Evolutionary conservation across 2,113 vertebrate genomes (phyloP).

Genomic region (Numenius arquata): DNA sequence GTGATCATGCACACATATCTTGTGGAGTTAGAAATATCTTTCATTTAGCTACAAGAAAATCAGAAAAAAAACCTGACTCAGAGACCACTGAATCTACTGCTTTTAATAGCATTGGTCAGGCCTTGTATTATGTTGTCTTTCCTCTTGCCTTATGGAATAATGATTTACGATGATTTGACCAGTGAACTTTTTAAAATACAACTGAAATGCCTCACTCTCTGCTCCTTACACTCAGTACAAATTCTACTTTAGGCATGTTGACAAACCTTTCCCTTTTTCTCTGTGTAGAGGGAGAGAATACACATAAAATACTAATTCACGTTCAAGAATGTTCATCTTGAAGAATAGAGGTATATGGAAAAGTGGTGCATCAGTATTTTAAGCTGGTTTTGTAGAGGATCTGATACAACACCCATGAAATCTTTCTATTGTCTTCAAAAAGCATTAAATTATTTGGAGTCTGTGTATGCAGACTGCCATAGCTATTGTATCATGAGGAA

Average conservation of each 20-base stretch:
- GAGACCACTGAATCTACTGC: background rate
- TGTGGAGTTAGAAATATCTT: background rate
- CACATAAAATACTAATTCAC: background rate
- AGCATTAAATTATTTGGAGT: background rate
- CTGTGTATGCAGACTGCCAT: background rate
- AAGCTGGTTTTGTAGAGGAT: background rate
- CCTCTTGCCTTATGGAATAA: background rate
- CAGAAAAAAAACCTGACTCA: background rate
- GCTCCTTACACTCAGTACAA: background rate
- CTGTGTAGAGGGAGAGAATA: background rate
- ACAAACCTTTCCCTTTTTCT: background rate
- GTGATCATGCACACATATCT: background rate
- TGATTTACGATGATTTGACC: background rate
- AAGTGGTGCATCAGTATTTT: background rate
- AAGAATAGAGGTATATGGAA: rapidly evolving
- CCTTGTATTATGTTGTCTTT: background rate
- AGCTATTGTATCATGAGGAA: background rate
- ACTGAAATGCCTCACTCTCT: background rate
- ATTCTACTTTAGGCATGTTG: background rate
- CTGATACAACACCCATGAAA: background rate
- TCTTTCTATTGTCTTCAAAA: background rate
- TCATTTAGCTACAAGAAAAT: background rate
- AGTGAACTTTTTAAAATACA: background rate
- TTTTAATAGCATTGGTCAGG: background rate
- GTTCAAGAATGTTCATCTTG: background rate